Percentiles rank a stretch among this genome's conserved stretches.
Evolutionary conservation across 1,140 invertebrate species (phyloP).

Genomic region (Triops longicaudatus): DNA sequence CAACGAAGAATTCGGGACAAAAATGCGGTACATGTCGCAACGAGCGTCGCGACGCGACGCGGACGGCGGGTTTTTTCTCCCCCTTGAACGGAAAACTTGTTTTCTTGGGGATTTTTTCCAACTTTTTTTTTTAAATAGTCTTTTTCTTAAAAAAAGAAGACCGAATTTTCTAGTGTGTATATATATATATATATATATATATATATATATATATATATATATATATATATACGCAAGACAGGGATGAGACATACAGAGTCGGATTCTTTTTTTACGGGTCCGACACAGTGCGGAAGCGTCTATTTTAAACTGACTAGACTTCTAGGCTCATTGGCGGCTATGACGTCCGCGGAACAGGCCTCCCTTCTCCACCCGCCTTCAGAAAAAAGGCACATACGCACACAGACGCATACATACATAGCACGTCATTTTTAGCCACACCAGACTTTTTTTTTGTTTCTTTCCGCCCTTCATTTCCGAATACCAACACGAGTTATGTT

Average conservation of each 20-base stretch:
- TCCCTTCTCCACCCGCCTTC: not conserved
- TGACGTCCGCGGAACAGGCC: conserved; percentile 3
- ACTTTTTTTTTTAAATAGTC: not conserved
- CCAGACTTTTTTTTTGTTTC: not conserved
- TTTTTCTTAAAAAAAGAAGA: not conserved
- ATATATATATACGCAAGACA: not conserved
- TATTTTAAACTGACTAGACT: conserved; percentile 10
- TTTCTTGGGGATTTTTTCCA: not conserved
- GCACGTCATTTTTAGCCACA: not conserved
- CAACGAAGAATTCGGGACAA: not conserved
- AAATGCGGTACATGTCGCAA: not conserved
- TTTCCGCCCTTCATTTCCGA: conserved; percentile 14
- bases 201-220: not conserved
- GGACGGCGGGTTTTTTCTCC: not conserved
- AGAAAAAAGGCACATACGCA: not conserved
- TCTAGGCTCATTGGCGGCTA: not conserved
- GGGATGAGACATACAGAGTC: not conserved
- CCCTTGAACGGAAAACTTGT: not conserved
- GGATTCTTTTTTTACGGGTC: not conserved
- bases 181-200: not conserved
- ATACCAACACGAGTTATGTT: not conserved
- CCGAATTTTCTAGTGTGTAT: too few relatives aligned
- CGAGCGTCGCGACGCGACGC: conserved; percentile 12
- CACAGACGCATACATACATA: too few relatives aligned
- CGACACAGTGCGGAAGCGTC: conserved; percentile 8